A percentile compares a stretch with the other conserved stretches of the same genome.
These are phyloP conservation scores for Idris sp. DNA, from an alignment of 1,140 invertebrate genomes.

Conservation along the genomic window DNA sequence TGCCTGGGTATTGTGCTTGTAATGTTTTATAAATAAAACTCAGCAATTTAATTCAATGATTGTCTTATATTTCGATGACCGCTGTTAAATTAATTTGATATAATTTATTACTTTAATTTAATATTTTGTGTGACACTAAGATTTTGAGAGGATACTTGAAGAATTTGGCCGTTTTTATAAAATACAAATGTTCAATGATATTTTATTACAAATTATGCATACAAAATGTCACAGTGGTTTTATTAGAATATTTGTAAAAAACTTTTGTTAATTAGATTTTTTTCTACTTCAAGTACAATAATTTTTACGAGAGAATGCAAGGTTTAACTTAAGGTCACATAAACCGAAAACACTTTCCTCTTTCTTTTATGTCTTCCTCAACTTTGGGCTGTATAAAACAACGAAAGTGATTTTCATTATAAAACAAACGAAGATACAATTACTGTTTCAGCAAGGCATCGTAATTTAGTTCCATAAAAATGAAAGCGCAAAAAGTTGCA, in stretches of 20 bases:
- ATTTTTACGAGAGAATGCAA: too few relatives aligned
- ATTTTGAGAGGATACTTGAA: too few relatives aligned
- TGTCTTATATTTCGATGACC: slow-evolving; percentile 30
- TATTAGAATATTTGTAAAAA: too few relatives aligned
- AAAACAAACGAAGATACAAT: slow-evolving; percentile 35
- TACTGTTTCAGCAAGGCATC: slow-evolving; percentile 20
- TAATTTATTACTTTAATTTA: slow-evolving; percentile 17
- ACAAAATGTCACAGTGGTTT: too few relatives aligned
- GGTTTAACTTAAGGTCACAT: too few relatives aligned
- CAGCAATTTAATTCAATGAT: slow-evolving; percentile 34
- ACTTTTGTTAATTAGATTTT: too few relatives aligned
- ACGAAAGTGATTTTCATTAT: slow-evolving; percentile 44
- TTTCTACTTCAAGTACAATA: too few relatives aligned
- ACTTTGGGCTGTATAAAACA: slow-evolving; percentile 25
- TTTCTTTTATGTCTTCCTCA: not conserved
- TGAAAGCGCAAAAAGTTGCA: slow-evolving; percentile 37
- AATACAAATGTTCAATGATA: too few relatives aligned
- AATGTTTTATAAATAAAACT: slow-evolving; percentile 34
- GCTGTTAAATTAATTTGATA: slow-evolving; percentile 25
- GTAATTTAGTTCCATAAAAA: slow-evolving; percentile 19
- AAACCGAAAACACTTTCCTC: not conserved
- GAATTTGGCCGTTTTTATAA: too few relatives aligned
- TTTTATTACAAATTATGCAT: too few relatives aligned
- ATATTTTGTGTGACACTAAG: too few relatives aligned
- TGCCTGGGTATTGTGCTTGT: slow-evolving; percentile 29